Evolutionary conservation across 2,797 vertebrate genomes (phyloP).

Genomic region (Garrulus glandarius): DNA sequence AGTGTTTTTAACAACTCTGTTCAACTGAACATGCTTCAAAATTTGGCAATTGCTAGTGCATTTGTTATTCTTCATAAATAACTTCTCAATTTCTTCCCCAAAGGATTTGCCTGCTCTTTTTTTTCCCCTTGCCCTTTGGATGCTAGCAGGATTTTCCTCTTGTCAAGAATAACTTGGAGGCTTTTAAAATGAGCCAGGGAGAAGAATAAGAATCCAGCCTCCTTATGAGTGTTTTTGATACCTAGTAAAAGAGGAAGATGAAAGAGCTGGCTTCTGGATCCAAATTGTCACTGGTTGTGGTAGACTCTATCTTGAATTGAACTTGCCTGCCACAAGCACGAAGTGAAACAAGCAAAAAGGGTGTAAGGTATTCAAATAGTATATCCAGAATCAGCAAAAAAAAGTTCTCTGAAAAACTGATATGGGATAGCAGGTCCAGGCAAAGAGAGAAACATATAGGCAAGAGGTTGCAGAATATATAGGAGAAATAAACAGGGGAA

Average conservation of each 20-base stretch:
- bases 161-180: not conserved
- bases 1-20: not conserved
- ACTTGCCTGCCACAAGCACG: not conserved
- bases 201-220: not conserved
- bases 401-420: not conserved
- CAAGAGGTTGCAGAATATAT: not conserved
- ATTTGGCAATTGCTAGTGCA: not conserved
- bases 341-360: not conserved
- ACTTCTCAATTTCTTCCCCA: not conserved
- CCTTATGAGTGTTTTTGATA: not conserved
- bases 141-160: not conserved
- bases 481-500: not conserved
- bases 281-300: not conserved
- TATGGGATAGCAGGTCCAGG: not conserved
- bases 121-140: not conserved
- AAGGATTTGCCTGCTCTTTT: not conserved
- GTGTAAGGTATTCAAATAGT: not conserved
- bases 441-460: not conserved
- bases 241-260: not conserved
- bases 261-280: not conserved
- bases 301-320: not conserved
- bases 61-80: not conserved
- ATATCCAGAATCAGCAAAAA: not conserved
- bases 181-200: not conserved
- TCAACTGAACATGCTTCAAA: not conserved